Base-by-base conservation (phyloP, 2,888 invertebrate genomes). In the Drosophila bunnanda region DNA sequence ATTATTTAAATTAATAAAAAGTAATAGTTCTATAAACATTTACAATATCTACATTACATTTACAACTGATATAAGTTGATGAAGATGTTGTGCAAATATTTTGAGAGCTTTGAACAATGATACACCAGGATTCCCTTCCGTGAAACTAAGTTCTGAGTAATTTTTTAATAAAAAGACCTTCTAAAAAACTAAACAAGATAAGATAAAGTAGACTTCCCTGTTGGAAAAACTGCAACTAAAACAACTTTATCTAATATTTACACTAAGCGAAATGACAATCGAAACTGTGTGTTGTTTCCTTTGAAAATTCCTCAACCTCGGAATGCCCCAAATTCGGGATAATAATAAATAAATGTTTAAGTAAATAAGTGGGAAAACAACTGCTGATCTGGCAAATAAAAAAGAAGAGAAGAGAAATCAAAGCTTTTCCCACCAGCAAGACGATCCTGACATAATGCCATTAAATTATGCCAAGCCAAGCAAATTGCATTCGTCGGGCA, bases 391-490 rank as follows among this genome's bases (percentile, higher is more conserved):
- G 17, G 48, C 67, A 15, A 10, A 48, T 66, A 30, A n/a, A 10
- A 8, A 12, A 4, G 3, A 25, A 25, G 4, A 25, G 25, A 12
- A 8, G n/a, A 46, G 25, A n/a, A 46, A 43, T 43, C 13, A 13
- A 36, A 17, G 43, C 28, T 12, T 66, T 66, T 66, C 66, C 65
- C 66, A 66, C 53, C 36, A 38, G 30, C 34, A 25, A 22, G 10
- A 43, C 28, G 44, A 56, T 66, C 66, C 66, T 66, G 52, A 13
- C 41, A 62, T 71, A 61, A n/a, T 71, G 71, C 73, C 39, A 56
- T n/a, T n/a, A n/a, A n/a, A n/a, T 71, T 72, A n/a, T 71, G 71
- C 73, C 39, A 56, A 71, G 44, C 38, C 17, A 52, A 61, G 71
- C 71, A 53, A 71, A 71, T 72, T 72, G 70, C 55, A 70, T 55